A percentile compares a stretch with the other conserved stretches of the same genome.
Evolutionary conservation across 53 echinoderm and acorn worm genomes (phyloP).

Genomic region (Paracentrotus lividus): DNA sequence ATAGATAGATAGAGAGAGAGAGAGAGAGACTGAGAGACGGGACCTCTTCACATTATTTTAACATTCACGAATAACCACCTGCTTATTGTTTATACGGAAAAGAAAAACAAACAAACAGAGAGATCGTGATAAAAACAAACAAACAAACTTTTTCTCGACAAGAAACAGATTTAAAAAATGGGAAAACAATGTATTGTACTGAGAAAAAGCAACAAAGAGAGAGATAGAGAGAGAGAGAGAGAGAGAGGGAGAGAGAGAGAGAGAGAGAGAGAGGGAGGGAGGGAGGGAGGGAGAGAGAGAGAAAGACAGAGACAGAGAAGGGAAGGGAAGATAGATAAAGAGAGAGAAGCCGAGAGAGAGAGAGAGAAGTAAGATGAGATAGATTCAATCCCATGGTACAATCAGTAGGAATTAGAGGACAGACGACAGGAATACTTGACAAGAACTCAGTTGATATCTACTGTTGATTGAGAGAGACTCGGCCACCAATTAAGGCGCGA

Average conservation of each 20-base stretch:
- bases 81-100: no score
- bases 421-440: constrained; percentile 24
- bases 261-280: neutral
- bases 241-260: neutral
- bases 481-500: constrained; percentile 39
- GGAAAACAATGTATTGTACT: neutral
- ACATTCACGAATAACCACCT: no score
- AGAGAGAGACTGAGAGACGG: neutral
- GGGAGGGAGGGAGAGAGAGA: neutral
- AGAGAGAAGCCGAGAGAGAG: constrained; percentile 21
- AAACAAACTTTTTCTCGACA: no score
- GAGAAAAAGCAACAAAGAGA: neutral
- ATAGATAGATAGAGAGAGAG: no score
- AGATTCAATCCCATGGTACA: constrained; percentile 6
- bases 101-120: no score
- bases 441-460: constrained; percentile 34
- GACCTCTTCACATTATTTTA: no score
- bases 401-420: constrained; percentile 47
- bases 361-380: constrained; percentile 24
- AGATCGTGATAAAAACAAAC: no score
- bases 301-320: neutral
- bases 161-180: no score
- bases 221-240: neutral
- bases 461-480: constrained; percentile 25
- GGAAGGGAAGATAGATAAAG: neutral